Conservation (phyloP, 1,140 invertebrate genomes). For the Elymnias hypermnestra region DNA sequence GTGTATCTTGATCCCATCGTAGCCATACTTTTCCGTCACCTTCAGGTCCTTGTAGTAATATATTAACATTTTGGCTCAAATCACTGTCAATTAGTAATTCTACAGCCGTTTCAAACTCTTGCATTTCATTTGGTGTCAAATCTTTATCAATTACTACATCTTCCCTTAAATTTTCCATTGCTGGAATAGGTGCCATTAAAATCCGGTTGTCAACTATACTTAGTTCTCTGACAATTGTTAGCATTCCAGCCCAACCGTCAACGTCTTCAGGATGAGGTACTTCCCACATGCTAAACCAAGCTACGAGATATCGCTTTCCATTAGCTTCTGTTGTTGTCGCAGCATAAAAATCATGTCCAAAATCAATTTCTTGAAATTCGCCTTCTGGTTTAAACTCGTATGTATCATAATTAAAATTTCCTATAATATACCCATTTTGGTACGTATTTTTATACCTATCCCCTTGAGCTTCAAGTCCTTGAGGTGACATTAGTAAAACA, state of each 20-base stretch:
- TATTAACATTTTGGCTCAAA: conserved; percentile 39
- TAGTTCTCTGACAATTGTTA: conserved; percentile 60
- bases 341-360: conserved; percentile 68
- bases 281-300: conserved; percentile 72
- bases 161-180: conserved; percentile 38
- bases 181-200: conserved; percentile 45
- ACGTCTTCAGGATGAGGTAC: conserved; percentile 44
- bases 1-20: conserved; percentile 39
- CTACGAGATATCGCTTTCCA: conserved; percentile 52
- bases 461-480: conserved; percentile 9
- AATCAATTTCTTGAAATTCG: conserved; percentile 64
- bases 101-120: conserved; percentile 40
- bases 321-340: conserved; percentile 54
- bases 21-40: conserved; percentile 43
- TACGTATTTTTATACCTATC: conserved; percentile 14
- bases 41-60: conserved; percentile 39
- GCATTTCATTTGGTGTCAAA: conserved; percentile 18
- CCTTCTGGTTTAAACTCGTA: conserved; percentile 22
- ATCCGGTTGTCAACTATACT: conserved; percentile 41
- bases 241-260: conserved; percentile 62
- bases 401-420: conserved; percentile 8
- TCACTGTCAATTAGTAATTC: conserved; percentile 47
- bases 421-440: conserved; percentile 15
- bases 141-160: conserved; percentile 23
- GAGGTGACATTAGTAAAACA: conserved; percentile 16